These are phyloP conservation scores for Hydrozoanthus gracilis DNA, from an alignment of 92 coral and sea anemone genomes.

Conservation along the genomic window DNA sequence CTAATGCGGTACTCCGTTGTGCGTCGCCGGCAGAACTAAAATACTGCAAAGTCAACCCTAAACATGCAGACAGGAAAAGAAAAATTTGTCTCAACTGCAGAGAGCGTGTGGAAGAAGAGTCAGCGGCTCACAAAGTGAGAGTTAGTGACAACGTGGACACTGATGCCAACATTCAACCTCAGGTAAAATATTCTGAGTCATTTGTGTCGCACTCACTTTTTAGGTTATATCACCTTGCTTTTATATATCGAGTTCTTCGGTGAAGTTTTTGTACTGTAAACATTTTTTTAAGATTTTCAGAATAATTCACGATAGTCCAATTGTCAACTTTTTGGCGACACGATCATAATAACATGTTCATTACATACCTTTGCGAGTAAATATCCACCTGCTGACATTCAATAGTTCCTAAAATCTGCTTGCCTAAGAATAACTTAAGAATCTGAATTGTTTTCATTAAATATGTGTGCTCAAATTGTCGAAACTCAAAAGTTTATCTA, in stretches of 20 bases:
- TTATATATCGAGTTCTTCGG: not conserved
- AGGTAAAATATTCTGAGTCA: not conserved
- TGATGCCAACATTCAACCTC: not conserved
- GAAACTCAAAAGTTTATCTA: not conserved
- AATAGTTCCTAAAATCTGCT: no score
- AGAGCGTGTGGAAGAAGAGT: constrained; percentile 16
- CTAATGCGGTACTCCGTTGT: constrained; percentile 13
- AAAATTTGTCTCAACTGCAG: constrained; percentile 11
- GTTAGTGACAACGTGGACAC: not conserved
- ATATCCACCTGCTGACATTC: no score
- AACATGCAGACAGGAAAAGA: constrained; percentile 27
- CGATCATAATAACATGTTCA: no score
- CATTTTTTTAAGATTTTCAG: not conserved
- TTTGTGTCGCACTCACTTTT: constrained; percentile 6
- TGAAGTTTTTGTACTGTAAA: constrained; percentile 11
- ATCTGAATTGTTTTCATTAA: constrained; percentile 21
- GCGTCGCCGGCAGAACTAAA: constrained; percentile 19
- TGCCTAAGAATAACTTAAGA: not conserved
- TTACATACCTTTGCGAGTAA: no score
- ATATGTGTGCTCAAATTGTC: constrained; percentile 10
- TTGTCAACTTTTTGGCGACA: no score
- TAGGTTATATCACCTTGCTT: constrained; percentile 3
- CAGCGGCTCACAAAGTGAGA: constrained; percentile 12
- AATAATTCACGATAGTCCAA: not conserved
- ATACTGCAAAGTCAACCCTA: constrained; percentile 26